Conservation (phyloP, 2,113 vertebrate genomes). For the Hylia prasina region DNA sequence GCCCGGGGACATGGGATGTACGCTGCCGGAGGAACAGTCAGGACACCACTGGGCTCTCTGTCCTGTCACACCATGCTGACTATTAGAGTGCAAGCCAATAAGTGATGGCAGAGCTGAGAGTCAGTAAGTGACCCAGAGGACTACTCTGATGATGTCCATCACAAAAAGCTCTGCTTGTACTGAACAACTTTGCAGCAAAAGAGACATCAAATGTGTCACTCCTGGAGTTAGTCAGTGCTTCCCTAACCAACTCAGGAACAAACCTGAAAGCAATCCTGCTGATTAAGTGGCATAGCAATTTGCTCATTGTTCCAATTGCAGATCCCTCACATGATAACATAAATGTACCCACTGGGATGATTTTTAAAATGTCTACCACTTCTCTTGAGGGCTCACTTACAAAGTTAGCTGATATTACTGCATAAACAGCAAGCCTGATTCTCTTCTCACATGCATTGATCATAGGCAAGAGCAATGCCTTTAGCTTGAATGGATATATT, state of each 20-base stretch:
- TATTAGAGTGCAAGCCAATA: neutral
- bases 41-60: neutral
- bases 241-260: neutral
- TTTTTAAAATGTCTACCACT: neutral
- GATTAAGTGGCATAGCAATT: neutral
- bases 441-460: neutral
- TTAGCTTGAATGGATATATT: neutral
- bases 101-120: neutral
- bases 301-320: neutral
- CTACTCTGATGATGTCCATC: neutral
- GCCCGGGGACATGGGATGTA: neutral
- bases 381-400: neutral
- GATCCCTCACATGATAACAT: neutral
- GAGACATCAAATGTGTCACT: neutral
- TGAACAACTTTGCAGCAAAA: neutral
- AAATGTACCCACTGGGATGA: neutral
- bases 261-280: neutral
- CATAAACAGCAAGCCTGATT: neutral
- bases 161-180: neutral
- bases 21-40: neutral
- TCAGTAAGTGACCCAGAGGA: neutral
- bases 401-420: neutral
- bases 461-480: neutral
- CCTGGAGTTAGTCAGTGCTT: conserved; percentile 13
- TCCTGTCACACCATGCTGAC: neutral